Evolutionary conservation across 1,140 invertebrate species (phyloP), one percentile per base, ranked within the genome.

Genomic region (Caerostris darwini): DNA sequence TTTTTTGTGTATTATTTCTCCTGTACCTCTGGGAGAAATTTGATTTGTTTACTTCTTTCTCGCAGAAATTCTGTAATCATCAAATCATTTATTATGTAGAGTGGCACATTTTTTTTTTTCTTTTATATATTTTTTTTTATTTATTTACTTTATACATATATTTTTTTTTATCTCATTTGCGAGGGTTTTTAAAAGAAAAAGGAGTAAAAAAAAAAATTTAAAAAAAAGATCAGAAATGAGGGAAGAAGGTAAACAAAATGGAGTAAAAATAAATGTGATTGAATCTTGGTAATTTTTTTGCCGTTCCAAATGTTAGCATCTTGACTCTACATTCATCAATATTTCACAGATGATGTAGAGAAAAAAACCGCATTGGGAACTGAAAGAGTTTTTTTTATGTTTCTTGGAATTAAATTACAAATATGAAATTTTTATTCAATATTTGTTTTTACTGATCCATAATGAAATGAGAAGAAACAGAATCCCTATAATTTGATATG

Each of bases 71-170:
- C 57, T 85, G 83, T 85, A 85, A 85, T 85, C 83, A 85, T 85
- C 83, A 85, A 85, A 85, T 85, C 83, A 85, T 85, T 85, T 85
- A 85, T 85, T 85, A 85, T 85, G 83, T n/a, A 85, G 83, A 85
- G 83, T 85, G 83, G 83, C 17, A 50, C 7, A 50, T 77, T 50
- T 50, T 77, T 69, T 69, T 69, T 53, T 77, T 53, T 64, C 61
- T 12, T 34, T 2, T 34, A 34, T 34, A 34, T 34, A n/a, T 77
- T 77, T 53, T 71, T 69, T 71, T 19, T 6, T 7, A 17, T 34
- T 34, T 34, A 34, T 34, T 34, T 34, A 34, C 34, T 34, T 34
- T 34, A 34, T 34, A 34, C 34, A 34, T 34, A 34, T 34, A 34
- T 69, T 71, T 71, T 53, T 77, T 77, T 50, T 34, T 77, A 50